These are phyloP conservation scores for Apodemia mormo DNA, from an alignment of 2,888 invertebrate genomes.

Conservation along the genomic window DNA sequence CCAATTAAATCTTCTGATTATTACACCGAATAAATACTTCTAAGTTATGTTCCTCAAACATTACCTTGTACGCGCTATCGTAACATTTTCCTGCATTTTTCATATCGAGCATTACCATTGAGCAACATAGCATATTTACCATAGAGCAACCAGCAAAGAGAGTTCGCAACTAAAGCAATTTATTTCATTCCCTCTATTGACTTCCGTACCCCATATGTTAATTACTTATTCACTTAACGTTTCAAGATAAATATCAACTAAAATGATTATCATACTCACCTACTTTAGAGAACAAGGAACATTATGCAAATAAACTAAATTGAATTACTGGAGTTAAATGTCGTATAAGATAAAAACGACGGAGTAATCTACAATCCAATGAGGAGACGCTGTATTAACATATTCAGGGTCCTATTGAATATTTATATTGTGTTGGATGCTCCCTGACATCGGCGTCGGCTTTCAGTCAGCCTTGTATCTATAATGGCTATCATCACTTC, in stretches of 20 bases:
- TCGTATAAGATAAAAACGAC: conserved; percentile 82
- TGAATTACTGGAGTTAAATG: conserved; percentile 82
- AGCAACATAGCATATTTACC: neutral
- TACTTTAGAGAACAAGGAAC: conserved; percentile 71
- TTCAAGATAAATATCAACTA: conserved; percentile 7
- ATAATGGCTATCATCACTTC: conserved; percentile 72
- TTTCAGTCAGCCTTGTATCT: conserved; percentile 68
- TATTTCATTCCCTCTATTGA: neutral
- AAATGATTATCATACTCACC: conserved; percentile 73
- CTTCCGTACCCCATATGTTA: conserved; percentile 12
- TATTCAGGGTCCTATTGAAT: conserved; percentile 80
- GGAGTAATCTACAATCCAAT: conserved; percentile 79
- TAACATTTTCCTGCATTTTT: neutral
- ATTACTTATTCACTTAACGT: conserved; percentile 16
- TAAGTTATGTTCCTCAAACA: neutral
- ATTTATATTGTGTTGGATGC: conserved; percentile 64
- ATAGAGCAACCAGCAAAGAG: conserved; percentile 10
- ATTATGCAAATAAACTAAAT: conserved; percentile 81
- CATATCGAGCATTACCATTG: too few relatives aligned
- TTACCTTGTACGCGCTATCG: neutral
- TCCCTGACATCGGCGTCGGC: conserved; percentile 54
- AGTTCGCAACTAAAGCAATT: conserved; percentile 9
- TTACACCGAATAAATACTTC: too few relatives aligned
- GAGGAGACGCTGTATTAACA: conserved; percentile 77
- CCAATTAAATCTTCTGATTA: too few relatives aligned